Base-by-base conservation (phyloP, 2,113 vertebrate species). In the Semicossyphus pulcher region DNA sequence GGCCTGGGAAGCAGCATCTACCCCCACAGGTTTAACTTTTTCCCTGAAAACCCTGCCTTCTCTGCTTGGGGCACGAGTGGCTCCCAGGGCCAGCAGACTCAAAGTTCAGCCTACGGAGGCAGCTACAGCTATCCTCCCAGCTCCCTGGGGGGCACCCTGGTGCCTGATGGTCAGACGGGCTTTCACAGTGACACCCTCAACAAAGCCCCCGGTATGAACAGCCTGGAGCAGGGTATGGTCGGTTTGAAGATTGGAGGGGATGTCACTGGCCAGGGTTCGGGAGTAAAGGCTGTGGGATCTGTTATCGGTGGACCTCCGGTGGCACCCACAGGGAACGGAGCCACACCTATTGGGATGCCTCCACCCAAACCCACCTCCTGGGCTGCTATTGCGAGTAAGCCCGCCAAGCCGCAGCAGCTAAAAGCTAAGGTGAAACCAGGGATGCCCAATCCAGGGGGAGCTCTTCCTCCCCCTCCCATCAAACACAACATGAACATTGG, bases 401-500 rank as follows among this genome's bases (percentile, higher is more conserved):
- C 97, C 0, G 97, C 97, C 7, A 97, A 97, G 71, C 95, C 94
- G 1, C 91, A 91, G 54, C 97, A 96, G 86, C 94, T 96, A 47
- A 98, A 97, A 91, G 86, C 95, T 76, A 98, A 97, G 92, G 87
- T 94, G 65, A 97, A 97, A 91, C 88, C 95, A 0, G 96, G 96
- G 56, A 95, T 96, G 78, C 86, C 92, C 62, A 88, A 93, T 0
- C 95, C 94, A 26, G 95, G 93, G 5, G 91, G 90, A 4, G 92
- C 94, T 0, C 91, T 97, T 48, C 97, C 96, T 15, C 97, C 97
- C 0, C 96, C 97, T 0, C 96, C 97, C 29, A 97, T 98, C 86
- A 98, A 98, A 91, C 97, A 98, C 91, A 96, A 98, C 78, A 97
- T 98, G 96, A 97, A 98, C 94, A 97, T 98, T 60, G 97, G 97